A percentile compares a stretch with the other conserved stretches of the same genome.
Conservation (phyloP, 2,113 vertebrate genomes). For the Catharus minimus region DNA sequence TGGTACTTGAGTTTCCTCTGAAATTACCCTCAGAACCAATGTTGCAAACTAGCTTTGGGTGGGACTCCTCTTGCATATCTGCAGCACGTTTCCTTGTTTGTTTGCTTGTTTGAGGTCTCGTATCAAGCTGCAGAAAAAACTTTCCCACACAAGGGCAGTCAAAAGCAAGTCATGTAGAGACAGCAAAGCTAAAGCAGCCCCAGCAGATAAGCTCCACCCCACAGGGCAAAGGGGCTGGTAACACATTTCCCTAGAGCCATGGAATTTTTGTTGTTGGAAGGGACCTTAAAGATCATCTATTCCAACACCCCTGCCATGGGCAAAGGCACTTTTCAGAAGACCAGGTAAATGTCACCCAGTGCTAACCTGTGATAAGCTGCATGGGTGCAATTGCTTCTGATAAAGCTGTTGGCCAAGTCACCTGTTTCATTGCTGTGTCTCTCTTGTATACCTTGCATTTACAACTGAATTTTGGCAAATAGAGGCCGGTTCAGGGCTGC, state of each 20-base stretch:
- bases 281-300: neutral
- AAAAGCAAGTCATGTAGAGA: neutral
- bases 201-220: neutral
- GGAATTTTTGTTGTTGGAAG: neutral
- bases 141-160: neutral
- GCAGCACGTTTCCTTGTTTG: neutral
- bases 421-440: neutral
- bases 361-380: neutral
- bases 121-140: neutral
- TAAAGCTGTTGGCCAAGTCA: neutral
- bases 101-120: neutral
- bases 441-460: neutral
- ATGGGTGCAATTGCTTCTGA: neutral
- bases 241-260: neutral
- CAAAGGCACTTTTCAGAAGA: neutral
- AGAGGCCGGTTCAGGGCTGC: neutral
- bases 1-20: neutral
- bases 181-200: neutral
- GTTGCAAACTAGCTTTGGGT: neutral
- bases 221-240: neutral
- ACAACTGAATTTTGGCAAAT: neutral
- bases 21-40: neutral
- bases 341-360: neutral
- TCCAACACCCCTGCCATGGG: neutral
- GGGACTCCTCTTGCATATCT: neutral